Conservation (phyloP, 2,113 vertebrate genomes). For the Syngnathoides biaculeatus region DNA sequence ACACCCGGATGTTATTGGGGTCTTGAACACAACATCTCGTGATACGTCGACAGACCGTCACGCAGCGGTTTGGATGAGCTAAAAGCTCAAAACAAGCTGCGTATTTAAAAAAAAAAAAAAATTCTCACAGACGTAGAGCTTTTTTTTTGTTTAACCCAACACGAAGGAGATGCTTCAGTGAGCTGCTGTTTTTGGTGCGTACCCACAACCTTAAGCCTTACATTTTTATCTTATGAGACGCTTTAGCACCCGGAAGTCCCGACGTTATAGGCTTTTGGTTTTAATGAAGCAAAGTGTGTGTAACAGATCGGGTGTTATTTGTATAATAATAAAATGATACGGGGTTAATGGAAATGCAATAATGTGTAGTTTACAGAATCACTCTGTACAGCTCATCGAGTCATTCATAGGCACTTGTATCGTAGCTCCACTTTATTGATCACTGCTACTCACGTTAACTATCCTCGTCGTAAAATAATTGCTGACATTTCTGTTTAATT, state of each 20-base stretch:
- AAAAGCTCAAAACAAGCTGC: constrained; percentile 23
- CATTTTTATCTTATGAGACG: constrained; percentile 31
- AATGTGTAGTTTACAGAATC: not conserved
- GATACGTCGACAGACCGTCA: constrained; percentile 55
- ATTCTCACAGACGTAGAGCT: not conserved
- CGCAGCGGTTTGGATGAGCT: constrained; percentile 22
- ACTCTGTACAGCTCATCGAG: not conserved
- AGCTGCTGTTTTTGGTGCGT: constrained; percentile 37
- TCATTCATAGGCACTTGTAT: not conserved
- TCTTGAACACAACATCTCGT: constrained; percentile 6
- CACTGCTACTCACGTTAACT: not conserved
- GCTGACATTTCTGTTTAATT: not conserved
- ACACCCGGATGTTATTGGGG: constrained; percentile 8
- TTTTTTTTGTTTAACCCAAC: not conserved
- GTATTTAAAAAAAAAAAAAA: too few relatives aligned
- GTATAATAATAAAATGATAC: not conserved
- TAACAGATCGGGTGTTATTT: not conserved
- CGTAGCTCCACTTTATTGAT: not conserved
- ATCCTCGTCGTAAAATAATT: not conserved
- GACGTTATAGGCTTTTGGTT: constrained; percentile 36
- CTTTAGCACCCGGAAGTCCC: constrained; percentile 39
- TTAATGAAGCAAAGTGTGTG: constrained; percentile 6
- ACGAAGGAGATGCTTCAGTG: constrained; percentile 49
- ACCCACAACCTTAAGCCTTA: not conserved
- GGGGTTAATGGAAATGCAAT: not conserved